Evolutionary conservation across 2,113 vertebrate genomes (phyloP).

Genomic region (Cathartes aura): DNA sequence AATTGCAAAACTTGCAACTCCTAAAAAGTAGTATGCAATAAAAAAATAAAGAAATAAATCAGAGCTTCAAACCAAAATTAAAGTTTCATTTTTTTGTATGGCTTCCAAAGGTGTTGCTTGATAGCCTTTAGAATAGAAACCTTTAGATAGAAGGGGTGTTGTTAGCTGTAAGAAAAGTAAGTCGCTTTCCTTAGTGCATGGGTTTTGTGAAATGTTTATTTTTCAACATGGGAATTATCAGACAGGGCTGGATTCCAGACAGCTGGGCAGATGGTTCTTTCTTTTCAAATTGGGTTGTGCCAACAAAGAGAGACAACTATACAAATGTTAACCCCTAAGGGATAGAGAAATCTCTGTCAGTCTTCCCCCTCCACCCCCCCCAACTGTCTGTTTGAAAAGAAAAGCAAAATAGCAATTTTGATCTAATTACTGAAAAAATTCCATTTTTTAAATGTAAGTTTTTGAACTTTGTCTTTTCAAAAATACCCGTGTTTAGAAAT

Average conservation of each 20-base stretch:
- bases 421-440: not conserved
- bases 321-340: slow-evolving; percentile 63
- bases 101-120: not conserved
- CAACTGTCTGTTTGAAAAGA: not conserved
- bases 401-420: not conserved
- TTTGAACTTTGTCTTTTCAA: not conserved
- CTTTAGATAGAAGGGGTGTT: not conserved
- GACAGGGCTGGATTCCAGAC: slow-evolving; percentile 54
- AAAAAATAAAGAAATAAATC: not conserved
- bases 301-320: slow-evolving; percentile 60
- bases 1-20: not conserved
- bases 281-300: slow-evolving; percentile 61
- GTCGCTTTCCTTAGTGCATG: not conserved
- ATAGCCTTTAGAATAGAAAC: not conserved
- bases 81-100: not conserved
- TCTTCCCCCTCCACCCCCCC: not conserved
- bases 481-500: not conserved
- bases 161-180: not conserved
- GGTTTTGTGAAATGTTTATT: slow-evolving; percentile 41
- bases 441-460: not conserved
- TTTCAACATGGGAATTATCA: slow-evolving; percentile 42
- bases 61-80: not conserved
- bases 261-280: slow-evolving; percentile 73
- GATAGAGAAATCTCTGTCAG: not conserved
- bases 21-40: not conserved